Conservation (phyloP, 2,113 vertebrate species). For the Rhea pennata region DNA sequence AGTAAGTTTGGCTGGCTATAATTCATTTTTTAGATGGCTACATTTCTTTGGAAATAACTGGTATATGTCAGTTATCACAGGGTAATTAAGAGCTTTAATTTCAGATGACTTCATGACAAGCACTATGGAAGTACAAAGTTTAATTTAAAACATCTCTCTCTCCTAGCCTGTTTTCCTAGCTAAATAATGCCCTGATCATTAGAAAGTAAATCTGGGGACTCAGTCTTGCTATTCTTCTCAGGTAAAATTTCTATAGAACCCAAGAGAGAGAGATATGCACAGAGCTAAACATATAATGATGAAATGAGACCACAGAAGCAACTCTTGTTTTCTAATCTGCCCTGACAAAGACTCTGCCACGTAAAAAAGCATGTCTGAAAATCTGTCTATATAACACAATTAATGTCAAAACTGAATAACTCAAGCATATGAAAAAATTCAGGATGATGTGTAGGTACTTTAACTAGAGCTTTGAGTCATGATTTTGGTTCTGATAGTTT, state of each 20-base stretch:
- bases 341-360: background rate
- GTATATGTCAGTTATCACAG: background rate
- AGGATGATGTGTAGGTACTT: background rate
- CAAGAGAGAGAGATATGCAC: background rate
- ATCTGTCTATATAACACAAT: background rate
- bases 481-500: background rate
- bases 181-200: background rate
- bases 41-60: background rate
- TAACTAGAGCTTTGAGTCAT: background rate
- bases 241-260: background rate
- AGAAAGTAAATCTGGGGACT: background rate
- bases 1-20: background rate
- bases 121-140: background rate
- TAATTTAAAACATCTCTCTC: background rate
- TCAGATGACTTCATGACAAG: background rate
- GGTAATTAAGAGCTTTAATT: background rate
- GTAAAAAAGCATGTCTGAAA: background rate
- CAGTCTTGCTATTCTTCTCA: background rate
- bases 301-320: background rate
- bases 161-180: background rate
- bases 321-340: background rate
- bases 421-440: background rate
- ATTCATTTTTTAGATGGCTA: background rate
- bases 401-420: background rate
- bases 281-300: background rate